Conservation (phyloP, 2,113 vertebrate genomes). For the Trichechus manatus region DNA sequence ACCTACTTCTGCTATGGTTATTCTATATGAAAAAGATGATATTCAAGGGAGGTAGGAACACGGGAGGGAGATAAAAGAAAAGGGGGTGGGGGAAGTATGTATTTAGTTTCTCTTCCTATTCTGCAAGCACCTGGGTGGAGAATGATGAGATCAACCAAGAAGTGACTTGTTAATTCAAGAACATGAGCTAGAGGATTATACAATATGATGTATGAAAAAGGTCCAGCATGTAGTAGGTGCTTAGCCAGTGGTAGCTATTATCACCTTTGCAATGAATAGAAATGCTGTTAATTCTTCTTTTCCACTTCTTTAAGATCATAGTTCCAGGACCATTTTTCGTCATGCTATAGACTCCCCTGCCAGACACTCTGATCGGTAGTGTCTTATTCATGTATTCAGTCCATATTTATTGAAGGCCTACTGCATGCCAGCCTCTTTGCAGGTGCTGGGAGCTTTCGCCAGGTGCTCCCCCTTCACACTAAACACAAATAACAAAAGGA, state of each 20-base stretch:
- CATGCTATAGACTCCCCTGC: neutral
- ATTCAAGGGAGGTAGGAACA: neutral
- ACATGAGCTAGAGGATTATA: neutral
- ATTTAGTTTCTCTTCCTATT: neutral
- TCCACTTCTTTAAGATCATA: neutral
- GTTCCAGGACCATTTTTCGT: neutral
- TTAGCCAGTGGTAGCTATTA: neutral
- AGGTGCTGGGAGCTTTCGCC: neutral
- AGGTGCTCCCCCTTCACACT: neutral
- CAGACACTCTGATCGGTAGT: neutral
- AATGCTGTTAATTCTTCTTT: neutral
- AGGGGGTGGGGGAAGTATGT: no score
- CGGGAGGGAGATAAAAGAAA: neutral
- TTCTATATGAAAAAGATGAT: conserved; percentile 12
- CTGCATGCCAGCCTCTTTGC: neutral
- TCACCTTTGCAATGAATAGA: neutral
- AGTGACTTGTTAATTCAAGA: neutral
- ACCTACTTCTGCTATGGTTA: neutral
- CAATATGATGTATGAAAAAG: no score
- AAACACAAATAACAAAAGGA: neutral
- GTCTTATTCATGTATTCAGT: neutral
- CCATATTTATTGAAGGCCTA: neutral
- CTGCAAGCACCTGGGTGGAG: neutral
- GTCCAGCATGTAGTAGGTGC: neutral
- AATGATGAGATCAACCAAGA: neutral